Base-by-base conservation (phyloP, 1,140 invertebrate species). In the Andrena cerasifolii region DNA sequence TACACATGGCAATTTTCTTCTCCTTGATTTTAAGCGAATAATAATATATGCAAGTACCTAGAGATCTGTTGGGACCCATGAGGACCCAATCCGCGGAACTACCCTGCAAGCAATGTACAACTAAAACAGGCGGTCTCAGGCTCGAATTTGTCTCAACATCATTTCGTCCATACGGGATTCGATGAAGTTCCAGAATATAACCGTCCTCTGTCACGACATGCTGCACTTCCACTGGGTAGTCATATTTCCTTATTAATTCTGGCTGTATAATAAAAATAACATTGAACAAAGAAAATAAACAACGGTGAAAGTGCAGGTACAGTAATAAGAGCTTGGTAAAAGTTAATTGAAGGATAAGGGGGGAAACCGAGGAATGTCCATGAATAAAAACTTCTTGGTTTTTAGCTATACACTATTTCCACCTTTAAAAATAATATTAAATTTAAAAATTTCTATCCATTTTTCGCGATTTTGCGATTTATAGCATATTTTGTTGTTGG, bases 11-110 rank as follows among this genome's bases (percentile, higher is more conserved):
- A n/a, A n/a, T n/a, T n/a, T n/a, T n/a, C n/a, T n/a, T n/a, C n/a
- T n/a, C n/a, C n/a, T n/a, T n/a, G n/a, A n/a, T 5, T 3, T 58
- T 33, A 8, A 2, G 31, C 31, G 0, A 16, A 59, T 7, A 56
- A 40, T 10, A 45, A n/a, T 62, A 90, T 49, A 54, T 49, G 26
- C 54, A 83, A 77, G 89, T 91, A 95, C 94, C 95, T 53, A 96
- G 87, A 21, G 94, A 94, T 83, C 93, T 94, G 26, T 93, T 90
- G 1, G 95, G 95, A 0, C 94, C 94, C 82, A 94, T 94, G 8
- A 96, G 89, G 1, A 97, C 92, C 95, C 95, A 97, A 87, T 96
- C 96, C 1, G 94, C 94, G 1, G 96, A 96, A 33, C 95, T 95
- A 2, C 93, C 94, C 8, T 96, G 85, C 8, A 97, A 86, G 1